These are phyloP conservation scores for Drosophila sturtevanti DNA, from an alignment of 1,140 invertebrate genomes.

Conservation along the genomic window DNA sequence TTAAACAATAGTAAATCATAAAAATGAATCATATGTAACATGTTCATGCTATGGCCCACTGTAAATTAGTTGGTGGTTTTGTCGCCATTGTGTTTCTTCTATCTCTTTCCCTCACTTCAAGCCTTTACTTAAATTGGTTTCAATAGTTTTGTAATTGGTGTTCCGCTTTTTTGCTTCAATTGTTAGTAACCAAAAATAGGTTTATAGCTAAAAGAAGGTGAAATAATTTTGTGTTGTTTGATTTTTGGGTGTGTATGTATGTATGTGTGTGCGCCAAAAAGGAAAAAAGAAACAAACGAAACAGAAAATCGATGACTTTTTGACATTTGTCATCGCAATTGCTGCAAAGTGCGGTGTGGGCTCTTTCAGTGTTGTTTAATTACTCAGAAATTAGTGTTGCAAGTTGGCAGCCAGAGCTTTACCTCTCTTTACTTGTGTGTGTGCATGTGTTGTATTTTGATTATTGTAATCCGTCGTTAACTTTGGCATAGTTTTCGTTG, in stretches of 20 bases:
- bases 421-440: not conserved
- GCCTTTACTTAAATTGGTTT: slow-evolving; percentile 71
- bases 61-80: slow-evolving; percentile 15
- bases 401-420: slow-evolving; percentile 38
- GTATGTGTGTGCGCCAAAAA: not conserved
- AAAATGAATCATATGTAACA: too few species aligned
- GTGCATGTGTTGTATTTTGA: slow-evolving; percentile 35
- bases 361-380: slow-evolving; percentile 45
- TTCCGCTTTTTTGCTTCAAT: slow-evolving; percentile 62
- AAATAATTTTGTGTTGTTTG: slow-evolving; percentile 24
- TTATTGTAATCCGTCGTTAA: slow-evolving; percentile 75
- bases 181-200: slow-evolving; percentile 65
- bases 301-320: slow-evolving; percentile 22
- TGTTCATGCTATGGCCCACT: not conserved
- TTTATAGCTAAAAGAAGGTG: slow-evolving; percentile 41
- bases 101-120: slow-evolving; percentile 47
- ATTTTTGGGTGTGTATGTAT: slow-evolving; percentile 30
- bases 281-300: slow-evolving; percentile 3
- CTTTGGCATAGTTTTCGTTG: slow-evolving; percentile 70
- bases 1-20: too few species aligned
- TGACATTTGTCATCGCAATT: slow-evolving; percentile 39
- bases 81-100: slow-evolving; percentile 60
- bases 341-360: slow-evolving; percentile 3
- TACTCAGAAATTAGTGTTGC: slow-evolving; percentile 50
- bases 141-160: slow-evolving; percentile 73